Evolutionary conservation across 2,797 vertebrate genomes (phyloP).

Genomic region (Phalloptychus januarius): DNA sequence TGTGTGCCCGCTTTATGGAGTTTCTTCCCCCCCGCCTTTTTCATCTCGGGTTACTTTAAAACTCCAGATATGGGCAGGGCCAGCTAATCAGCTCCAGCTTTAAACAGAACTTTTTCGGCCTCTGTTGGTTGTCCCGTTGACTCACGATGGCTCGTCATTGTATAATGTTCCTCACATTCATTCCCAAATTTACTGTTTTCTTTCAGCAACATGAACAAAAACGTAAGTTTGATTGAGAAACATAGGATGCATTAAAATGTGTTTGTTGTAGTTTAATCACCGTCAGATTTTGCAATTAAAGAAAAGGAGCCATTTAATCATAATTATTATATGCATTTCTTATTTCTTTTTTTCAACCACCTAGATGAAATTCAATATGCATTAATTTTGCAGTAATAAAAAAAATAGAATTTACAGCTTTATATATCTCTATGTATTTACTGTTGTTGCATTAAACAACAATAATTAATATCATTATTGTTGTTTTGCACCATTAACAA

Average conservation of each 20-base stretch:
- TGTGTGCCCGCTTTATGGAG: conserved; percentile 40
- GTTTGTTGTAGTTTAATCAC: not conserved
- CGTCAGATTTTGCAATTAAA: not conserved
- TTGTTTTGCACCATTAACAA: not conserved
- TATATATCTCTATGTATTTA: not conserved
- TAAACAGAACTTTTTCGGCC: conserved; percentile 28
- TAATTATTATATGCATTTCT: not conserved
- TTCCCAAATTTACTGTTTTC: not conserved
- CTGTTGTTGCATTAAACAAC: not conserved
- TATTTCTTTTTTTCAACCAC: not conserved
- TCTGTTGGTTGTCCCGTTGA: conserved; percentile 14
- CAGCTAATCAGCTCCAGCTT: conserved; percentile 29
- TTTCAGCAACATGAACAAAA: not conserved
- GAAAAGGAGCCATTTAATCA: not conserved
- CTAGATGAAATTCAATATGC: not conserved
- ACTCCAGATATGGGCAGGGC: conserved; percentile 63
- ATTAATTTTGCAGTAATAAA: not conserved
- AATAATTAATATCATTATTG: not conserved
- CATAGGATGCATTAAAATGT: not conserved
- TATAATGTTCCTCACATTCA: conserved; percentile 4
- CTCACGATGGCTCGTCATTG: not conserved
- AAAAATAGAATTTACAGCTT: not conserved
- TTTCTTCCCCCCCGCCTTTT: conserved; percentile 43
- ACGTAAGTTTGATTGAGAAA: not conserved
- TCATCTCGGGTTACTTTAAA: conserved; percentile 67